Base-by-base conservation (phyloP, 2,113 vertebrate genomes). In the Pogona vitticeps region DNA sequence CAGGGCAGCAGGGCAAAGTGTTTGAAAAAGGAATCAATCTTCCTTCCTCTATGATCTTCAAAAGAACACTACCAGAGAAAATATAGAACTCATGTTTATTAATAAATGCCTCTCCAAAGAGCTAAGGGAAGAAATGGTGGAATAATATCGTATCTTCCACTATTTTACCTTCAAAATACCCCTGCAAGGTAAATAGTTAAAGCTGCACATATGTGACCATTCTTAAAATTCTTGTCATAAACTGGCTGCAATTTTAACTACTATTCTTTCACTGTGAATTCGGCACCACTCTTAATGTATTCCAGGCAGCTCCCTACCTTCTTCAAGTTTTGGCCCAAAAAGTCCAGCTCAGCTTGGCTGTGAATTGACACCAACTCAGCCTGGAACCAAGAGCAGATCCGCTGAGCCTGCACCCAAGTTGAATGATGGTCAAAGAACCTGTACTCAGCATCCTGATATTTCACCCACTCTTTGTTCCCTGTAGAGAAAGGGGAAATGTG, bases 361-460 rank as follows among this genome's bases (percentile, higher is more conserved):
- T 99, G 98, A 88, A 99, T 94, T 0, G 99, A 99, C 0, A 95
- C 96, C 93, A 99, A 95, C 8, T 98, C 97, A 0, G 98, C 97
- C 17, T 96, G 94, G 86, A 98, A 97, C 99, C 98, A 99, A 42
- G 97, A 97, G 95, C 99, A 99, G 95, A 99, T 98, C 85, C 97
- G 97, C 95, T 97, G 96, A 0, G 98, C 98, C 94, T 99, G 99
- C 26, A 95, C 93, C 99, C 98, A 99, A 0, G 97, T 98, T 61
- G 97, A 97, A 79, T 98, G 98, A 90, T 99, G 98, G 94, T 98
- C 97, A 0, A 98, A 99, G 92, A 99, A 98, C 92, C 97, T 98
- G 94, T 99, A 99, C 80, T 99, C 97, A 0, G 98, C 97, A 81
- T 98, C 97, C 95, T 98, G 97, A 94, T 98, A 98, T 65, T 92